Conservation (phyloP, 2,113 vertebrate species). For the Uropsilus gracilis region DNA sequence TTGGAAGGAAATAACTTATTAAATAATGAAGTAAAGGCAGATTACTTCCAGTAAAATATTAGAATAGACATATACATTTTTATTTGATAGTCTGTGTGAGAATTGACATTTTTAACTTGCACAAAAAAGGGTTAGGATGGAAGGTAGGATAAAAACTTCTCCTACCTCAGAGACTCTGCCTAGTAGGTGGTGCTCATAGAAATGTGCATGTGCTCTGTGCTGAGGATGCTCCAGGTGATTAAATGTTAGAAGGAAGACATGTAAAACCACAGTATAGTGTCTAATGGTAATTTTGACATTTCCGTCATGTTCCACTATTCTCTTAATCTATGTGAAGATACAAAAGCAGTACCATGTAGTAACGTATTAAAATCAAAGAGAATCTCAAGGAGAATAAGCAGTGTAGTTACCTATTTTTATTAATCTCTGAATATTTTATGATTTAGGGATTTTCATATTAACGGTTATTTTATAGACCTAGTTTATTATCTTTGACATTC, state of each 20-base stretch:
- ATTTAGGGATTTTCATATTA: neutral
- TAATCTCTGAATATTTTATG: conserved; percentile 43
- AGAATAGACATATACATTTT: neutral
- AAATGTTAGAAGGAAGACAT: neutral
- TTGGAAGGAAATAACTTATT: conserved; percentile 7
- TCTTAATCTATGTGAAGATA: conserved; percentile 7
- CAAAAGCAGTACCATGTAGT: neutral
- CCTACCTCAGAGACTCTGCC: neutral
- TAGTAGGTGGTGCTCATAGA: neutral
- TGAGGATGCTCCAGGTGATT: neutral
- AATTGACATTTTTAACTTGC: conserved; percentile 6
- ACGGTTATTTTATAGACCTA: neutral
- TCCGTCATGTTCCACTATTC: neutral
- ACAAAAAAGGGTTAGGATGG: neutral
- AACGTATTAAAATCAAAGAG: conserved; percentile 11
- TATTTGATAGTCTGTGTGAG: neutral
- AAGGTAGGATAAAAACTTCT: neutral
- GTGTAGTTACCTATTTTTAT: conserved; percentile 7
- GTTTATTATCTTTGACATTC: conserved; percentile 35
- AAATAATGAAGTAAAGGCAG: neutral
- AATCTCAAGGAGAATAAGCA: neutral
- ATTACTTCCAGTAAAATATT: conserved; percentile 9
- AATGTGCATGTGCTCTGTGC: neutral
- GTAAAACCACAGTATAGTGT: neutral
- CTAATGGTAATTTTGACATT: neutral